Percentiles rank a stretch among this genome's conserved stretches.
These are phyloP conservation scores for Drosophila pruinosa DNA, from an alignment of 1,140 invertebrate species.

Conservation along the genomic window DNA sequence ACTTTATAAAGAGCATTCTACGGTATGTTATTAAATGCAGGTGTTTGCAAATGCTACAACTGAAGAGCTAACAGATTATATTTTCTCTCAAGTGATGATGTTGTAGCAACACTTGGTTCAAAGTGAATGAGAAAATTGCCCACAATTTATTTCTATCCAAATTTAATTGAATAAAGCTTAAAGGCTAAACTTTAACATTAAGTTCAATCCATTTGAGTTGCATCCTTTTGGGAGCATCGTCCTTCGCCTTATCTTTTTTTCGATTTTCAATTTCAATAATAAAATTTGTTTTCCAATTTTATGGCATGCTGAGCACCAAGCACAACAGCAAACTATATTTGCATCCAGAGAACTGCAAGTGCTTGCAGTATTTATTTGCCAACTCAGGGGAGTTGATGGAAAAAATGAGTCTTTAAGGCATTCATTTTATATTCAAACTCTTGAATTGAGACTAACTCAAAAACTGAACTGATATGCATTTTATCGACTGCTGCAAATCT, in stretches of 20 bases:
- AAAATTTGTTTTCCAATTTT: slow-evolving; percentile 75
- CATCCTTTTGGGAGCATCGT: slow-evolving; percentile 20
- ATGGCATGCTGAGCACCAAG: slow-evolving; percentile 64
- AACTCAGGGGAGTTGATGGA: slow-evolving; percentile 38
- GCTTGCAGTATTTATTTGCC: slow-evolving; percentile 54
- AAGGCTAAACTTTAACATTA: slow-evolving; percentile 17
- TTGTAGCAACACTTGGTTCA: background rate
- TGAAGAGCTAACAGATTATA: too few species aligned
- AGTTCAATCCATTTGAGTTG: slow-evolving; percentile 13
- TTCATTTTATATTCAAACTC: slow-evolving; percentile 23
- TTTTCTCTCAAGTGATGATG: background rate
- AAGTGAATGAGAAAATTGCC: background rate
- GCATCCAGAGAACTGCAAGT: slow-evolving; percentile 36
- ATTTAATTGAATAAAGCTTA: slow-evolving; percentile 17
- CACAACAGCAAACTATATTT: slow-evolving; percentile 8
- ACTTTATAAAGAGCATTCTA: background rate
- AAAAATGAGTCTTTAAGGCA: slow-evolving; percentile 1
- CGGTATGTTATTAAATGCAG: background rate
- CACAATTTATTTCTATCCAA: background rate
- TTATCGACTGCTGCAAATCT: slow-evolving; percentile 47
- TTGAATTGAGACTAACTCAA: background rate
- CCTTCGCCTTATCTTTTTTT: slow-evolving; percentile 40
- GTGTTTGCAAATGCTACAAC: too few species aligned
- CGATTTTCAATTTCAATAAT: slow-evolving; percentile 78
- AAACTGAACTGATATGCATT: slow-evolving; percentile 40